A percentile compares a stretch with the other conserved stretches of the same genome.
phyloP scores from a whole-genome alignment of 2,113 vertebrate species.

The Salvelinus sp. region DNA sequence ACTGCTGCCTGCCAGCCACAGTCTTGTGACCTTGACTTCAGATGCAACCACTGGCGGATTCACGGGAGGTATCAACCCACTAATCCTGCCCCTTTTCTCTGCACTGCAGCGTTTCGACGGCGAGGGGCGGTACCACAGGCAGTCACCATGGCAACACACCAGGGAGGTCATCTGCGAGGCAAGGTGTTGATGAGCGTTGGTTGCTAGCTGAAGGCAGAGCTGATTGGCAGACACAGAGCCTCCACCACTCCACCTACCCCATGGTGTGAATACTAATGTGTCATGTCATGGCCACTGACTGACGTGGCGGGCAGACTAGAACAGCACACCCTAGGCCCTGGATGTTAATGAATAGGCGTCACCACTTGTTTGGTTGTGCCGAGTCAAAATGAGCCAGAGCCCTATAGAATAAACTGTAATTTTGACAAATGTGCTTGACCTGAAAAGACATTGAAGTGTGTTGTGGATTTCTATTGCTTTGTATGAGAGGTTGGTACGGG shows the following conservation, averaged over 20 bases:
- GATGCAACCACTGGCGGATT: constrained; percentile 27
- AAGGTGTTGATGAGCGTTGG: constrained; percentile 34
- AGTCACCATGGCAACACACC: constrained; percentile 58
- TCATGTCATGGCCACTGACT: neutral
- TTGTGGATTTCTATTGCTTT: neutral
- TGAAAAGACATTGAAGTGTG: neutral
- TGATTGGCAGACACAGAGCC: constrained; percentile 32
- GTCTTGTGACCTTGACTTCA: constrained; percentile 54
- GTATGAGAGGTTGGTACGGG: neutral
- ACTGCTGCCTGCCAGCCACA: neutral
- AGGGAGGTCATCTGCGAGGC: constrained; percentile 34
- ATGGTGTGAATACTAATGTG: neutral
- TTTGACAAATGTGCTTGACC: neutral
- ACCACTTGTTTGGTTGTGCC: neutral
- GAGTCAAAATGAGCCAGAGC: neutral
- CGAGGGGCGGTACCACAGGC: constrained; percentile 30
- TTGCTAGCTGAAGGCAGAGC: neutral
- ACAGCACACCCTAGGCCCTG: neutral
- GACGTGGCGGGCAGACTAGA: neutral
- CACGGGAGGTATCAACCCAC: constrained; percentile 25
- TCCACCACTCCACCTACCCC: constrained; percentile 16
- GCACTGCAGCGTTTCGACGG: constrained; percentile 43
- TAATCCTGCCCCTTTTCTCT: constrained; percentile 32
- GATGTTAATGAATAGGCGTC: neutral
- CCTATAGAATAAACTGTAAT: constrained; percentile 3